Percentiles rank a stretch among this genome's conserved stretches.
Evolutionary conservation across 2,113 vertebrate genomes (phyloP).

Genomic region (Progne subis): DNA sequence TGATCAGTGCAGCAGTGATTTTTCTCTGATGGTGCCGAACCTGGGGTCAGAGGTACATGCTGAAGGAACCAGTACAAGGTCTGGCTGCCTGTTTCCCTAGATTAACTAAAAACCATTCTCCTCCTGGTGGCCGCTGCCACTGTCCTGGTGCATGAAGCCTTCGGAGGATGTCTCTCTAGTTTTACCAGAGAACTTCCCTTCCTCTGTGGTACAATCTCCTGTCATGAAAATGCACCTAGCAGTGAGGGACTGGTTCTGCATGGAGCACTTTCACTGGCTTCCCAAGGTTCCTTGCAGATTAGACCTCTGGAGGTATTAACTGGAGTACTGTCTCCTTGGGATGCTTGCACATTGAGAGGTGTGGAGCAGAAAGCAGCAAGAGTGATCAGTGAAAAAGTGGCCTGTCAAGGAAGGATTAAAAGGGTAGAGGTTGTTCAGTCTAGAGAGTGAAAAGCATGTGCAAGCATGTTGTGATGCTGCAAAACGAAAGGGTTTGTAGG

Average conservation of each 20-base stretch:
- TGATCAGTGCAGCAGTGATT: neutral
- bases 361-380: neutral
- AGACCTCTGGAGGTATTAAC: neutral
- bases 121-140: neutral
- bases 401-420: neutral
- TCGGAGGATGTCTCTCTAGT: neutral
- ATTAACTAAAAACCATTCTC: neutral
- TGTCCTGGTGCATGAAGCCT: neutral
- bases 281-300: neutral
- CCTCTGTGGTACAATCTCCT: neutral
- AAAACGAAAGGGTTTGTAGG: neutral
- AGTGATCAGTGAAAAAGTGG: neutral
- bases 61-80: neutral
- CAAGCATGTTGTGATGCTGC: neutral
- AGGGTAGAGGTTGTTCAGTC: neutral
- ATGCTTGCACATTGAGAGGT: neutral
- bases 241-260: neutral
- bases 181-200: neutral
- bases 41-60: rapidly evolving
- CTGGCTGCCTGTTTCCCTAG: neutral
- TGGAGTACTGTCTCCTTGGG: neutral
- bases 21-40: neutral
- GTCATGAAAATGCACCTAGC: neutral
- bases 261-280: neutral
- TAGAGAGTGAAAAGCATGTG: neutral